These are phyloP conservation scores for Sternarchorhynchus goeldii DNA, from an alignment of 2,797 vertebrate species.

Conservation along the genomic window DNA sequence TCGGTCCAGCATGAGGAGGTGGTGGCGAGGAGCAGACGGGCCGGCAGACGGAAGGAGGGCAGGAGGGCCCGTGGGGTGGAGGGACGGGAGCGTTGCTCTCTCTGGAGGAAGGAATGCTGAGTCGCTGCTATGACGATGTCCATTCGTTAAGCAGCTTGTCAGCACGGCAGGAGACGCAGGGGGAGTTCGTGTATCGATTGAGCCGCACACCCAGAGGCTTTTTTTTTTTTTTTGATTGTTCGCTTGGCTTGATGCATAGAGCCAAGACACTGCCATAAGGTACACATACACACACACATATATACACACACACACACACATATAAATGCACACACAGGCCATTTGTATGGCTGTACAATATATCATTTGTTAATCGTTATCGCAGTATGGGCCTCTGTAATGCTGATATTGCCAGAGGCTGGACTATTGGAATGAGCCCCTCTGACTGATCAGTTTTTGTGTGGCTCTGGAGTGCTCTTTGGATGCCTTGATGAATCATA, in stretches of 20 bases:
- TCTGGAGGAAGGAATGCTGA: conserved; percentile 59
- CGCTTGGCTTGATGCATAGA: conserved; percentile 57
- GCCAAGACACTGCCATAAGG: conserved; percentile 42
- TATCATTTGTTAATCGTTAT: too few species aligned
- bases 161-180: conserved; percentile 67
- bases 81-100: conserved; percentile 45
- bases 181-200: conserved; percentile 80
- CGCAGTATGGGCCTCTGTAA: too few species aligned
- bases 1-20: too few species aligned
- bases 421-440: too few species aligned
- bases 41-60: background rate
- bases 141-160: conserved; percentile 75
- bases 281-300: conserved; percentile 30
- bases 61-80: conserved; percentile 20
- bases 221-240: conserved; percentile 70
- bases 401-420: too few species aligned
- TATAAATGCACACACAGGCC: background rate
- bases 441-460: too few species aligned
- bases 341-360: too few species aligned
- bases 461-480: too few species aligned
- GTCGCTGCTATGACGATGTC: conserved; percentile 66
- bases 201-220: conserved; percentile 68
- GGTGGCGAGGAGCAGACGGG: background rate
- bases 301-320: background rate
- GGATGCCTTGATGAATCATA: too few species aligned